Base-by-base conservation (phyloP, 1,140 invertebrate species). In the Macrobrachium nipponense region DNA sequence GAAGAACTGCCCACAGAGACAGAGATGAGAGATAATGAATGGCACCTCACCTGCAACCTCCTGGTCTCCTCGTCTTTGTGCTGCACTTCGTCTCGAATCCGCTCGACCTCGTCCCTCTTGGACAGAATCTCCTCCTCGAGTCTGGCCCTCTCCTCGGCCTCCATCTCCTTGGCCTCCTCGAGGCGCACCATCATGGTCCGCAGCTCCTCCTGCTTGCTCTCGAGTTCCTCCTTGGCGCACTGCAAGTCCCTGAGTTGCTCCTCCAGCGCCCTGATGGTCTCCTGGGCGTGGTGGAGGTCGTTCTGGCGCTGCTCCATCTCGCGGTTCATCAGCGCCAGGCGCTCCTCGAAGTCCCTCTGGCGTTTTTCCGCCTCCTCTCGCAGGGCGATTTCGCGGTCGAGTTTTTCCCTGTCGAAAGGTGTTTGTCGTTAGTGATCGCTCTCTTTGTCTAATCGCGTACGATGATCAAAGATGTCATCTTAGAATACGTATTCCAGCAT, bases 231-330 rank as follows among this genome's bases (percentile, higher is more conserved):
- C 87, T 99, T 99, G 92, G 99, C 98, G 20, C 95, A 94, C 89
- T 98, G 94, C 6, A 99, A 92, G 81, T 98, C 96, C 88, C 95
- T 93, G 51, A 99, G 91, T 90, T 99, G 97, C 89, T 97, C 95
- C 90, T 99, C 97, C 5, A 99, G 93, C 90, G 97, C 95, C 91
- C 98, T 97, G 75, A 97, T 98, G 90, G 98, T 98, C 90, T 98
- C 96, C 90, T 96, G 93, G 1, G 98, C 97, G 82, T 95, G 94
- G 5, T 96, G 90, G 43, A 99, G 91, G 90, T 99, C 97, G 81
- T 96, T 94, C 90, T 97, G 97, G 1, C 99, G 92, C 90, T 95
- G 94, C 89, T 98, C 96, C 27, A 92, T 91, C 89, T 93, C 92
- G 85, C 90, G 59, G 61, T 89, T 79, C 85, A 89, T 86, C 60